Conservation (phyloP, 1,140 invertebrate genomes). For the Heliconius congener region DNA sequence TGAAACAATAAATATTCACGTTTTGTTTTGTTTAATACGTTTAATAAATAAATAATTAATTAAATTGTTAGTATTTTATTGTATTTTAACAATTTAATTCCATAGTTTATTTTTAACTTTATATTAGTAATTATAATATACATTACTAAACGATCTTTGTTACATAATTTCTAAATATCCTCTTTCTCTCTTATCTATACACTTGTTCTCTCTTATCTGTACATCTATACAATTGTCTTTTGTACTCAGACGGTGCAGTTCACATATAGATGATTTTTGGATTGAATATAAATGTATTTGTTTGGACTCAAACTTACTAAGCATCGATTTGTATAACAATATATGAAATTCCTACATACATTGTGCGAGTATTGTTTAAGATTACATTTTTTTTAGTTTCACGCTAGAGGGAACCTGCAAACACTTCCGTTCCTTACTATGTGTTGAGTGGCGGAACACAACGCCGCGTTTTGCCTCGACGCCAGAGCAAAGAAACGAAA, state of each 20-base stretch:
- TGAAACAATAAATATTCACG: neutral
- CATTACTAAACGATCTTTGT: neutral
- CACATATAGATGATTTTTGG: neutral
- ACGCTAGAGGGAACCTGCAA: too few species aligned
- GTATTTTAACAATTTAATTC: neutral
- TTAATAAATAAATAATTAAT: neutral
- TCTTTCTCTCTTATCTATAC: too few species aligned
- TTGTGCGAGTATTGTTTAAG: too few species aligned
- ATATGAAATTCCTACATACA: too few species aligned
- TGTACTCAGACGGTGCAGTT: neutral
- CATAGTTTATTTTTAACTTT: neutral
- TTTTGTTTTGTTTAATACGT: neutral
- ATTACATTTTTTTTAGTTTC: too few species aligned
- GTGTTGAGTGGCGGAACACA: too few species aligned
- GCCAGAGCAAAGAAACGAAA: too few species aligned
- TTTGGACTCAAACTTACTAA: neutral
- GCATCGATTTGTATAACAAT: neutral
- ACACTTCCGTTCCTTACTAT: too few species aligned
- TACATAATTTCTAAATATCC: neutral
- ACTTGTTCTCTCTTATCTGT: too few species aligned
- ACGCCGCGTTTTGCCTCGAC: too few species aligned
- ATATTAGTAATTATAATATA: neutral
- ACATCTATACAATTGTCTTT: neutral
- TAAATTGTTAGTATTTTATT: neutral
- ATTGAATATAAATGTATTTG: neutral